phyloP scores from a whole-genome alignment of 2,113 vertebrate genomes.

The Rhinolophus sinicus region DNA sequence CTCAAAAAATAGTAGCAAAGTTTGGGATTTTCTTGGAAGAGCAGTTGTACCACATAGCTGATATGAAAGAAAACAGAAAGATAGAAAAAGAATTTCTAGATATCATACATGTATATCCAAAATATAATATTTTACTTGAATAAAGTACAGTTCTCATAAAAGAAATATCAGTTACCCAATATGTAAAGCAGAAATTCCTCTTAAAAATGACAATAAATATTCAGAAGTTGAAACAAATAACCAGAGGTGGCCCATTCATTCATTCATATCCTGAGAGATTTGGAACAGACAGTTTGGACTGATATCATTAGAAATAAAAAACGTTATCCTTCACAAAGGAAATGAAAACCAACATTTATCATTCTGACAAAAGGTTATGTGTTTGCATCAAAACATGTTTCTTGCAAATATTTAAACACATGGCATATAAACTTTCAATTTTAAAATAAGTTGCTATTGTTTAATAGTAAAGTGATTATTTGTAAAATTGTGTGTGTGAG shows the following conservation, averaged over 20 bases:
- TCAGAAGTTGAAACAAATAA: background rate
- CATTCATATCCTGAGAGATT: background rate
- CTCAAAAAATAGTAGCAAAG: background rate
- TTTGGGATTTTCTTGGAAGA: background rate
- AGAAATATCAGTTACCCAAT: background rate
- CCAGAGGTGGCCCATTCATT: background rate
- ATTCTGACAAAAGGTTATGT: background rate
- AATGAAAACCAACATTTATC: background rate
- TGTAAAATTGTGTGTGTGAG: background rate
- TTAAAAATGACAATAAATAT: constrained; percentile 10
- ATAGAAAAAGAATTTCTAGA: background rate
- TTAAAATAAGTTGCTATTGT: background rate
- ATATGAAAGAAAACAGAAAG: background rate
- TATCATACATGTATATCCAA: background rate
- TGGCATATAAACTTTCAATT: background rate
- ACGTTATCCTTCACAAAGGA: background rate
- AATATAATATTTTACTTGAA: background rate
- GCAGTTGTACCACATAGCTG: background rate
- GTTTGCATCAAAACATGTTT: background rate
- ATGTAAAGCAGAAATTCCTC: background rate
- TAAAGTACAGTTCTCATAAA: background rate
- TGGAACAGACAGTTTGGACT: background rate
- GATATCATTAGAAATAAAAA: background rate
- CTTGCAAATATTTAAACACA: background rate
- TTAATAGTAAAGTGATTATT: background rate